Evolutionary conservation across 23 tunicate species (phyloP), one percentile per base, ranked within the genome.

Genomic region (Diplosoma virens): DNA sequence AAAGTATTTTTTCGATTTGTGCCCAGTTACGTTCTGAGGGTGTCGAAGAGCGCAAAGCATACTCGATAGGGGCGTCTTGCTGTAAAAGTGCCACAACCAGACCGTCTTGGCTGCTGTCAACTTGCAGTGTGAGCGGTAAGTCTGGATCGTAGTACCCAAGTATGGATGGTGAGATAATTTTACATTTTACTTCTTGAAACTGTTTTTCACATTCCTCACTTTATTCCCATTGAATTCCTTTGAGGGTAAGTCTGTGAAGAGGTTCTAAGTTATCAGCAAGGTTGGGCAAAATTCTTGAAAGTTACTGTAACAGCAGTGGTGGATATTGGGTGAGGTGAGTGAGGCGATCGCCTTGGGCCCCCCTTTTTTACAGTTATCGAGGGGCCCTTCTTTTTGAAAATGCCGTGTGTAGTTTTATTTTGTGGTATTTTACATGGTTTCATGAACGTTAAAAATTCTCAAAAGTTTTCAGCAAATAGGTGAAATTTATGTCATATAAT

Each of bases 1-100:
- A 27, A 2, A 28, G 33, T 58, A 56, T 69, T 14, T 76, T 76
- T 76, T 58, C 81, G 3, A 76, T 76, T 47, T 58, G 69, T 24
- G 81, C 81, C 81, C 74, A 34, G 26, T 67, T 67, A 6, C 52
- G 50, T 36, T 67, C 81, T 32, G 68, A n/a, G 2, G 4, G 6
- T 31, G 81, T 56, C 4, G 58, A 52, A 6, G 69, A 68, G 4
- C 50, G 9, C 2, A 69, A 76, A 9, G 81, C 47, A 30, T 76
- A 76, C 48, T 76, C 81, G 24, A 76, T 58, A 9, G 81, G 81
- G 4, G n/a, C 6, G 48, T 32, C 81, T 29, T 76, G 9, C 34
- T 76, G 81, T 27, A 76, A 25, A 30, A 76, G 29, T 7, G 32
- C 81, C 29, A 69, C 81, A 18, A 68, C 81, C 3, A 58, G 5